Evolutionary conservation across 2,888 invertebrate species (phyloP).

Genomic region (Melanotus villosus): DNA sequence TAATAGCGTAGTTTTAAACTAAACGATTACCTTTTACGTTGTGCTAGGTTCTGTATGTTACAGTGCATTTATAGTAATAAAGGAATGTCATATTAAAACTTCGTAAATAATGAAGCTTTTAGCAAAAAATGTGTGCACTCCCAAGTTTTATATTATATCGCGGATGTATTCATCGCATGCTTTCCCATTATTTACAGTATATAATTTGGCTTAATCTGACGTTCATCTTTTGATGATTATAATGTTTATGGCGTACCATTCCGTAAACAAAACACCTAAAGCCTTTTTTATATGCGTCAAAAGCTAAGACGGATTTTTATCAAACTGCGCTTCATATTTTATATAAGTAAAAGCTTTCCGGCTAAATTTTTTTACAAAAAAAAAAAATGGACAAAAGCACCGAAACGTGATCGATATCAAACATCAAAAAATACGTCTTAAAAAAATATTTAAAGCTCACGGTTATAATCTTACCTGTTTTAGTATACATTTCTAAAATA

Average conservation of each 20-base stretch:
- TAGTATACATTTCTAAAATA: not conserved
- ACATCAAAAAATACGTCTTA: no score
- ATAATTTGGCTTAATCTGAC: not conserved
- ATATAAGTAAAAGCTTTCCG: no score
- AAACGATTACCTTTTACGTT: not conserved
- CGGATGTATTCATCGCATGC: not conserved
- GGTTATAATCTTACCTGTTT: no score
- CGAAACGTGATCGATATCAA: no score
- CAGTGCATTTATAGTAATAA: constrained; percentile 1
- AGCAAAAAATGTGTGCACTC: not conserved
- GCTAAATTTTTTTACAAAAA: no score
- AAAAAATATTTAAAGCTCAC: no score
- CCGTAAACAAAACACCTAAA: no score
- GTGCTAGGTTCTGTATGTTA: not conserved
- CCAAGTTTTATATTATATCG: not conserved
- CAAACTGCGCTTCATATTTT: no score
- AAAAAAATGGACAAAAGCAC: no score
- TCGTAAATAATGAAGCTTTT: not conserved
- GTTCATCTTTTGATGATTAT: not conserved
- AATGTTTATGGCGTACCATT: not conserved
- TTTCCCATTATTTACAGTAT: not conserved
- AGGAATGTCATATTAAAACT: constrained; percentile 2
- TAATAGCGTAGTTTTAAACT: no score
- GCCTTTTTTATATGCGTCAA: no score
- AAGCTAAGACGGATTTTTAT: no score